phyloP scores from a whole-genome alignment of 1,140 invertebrate genomes.

The Saxidomus purpurata region DNA sequence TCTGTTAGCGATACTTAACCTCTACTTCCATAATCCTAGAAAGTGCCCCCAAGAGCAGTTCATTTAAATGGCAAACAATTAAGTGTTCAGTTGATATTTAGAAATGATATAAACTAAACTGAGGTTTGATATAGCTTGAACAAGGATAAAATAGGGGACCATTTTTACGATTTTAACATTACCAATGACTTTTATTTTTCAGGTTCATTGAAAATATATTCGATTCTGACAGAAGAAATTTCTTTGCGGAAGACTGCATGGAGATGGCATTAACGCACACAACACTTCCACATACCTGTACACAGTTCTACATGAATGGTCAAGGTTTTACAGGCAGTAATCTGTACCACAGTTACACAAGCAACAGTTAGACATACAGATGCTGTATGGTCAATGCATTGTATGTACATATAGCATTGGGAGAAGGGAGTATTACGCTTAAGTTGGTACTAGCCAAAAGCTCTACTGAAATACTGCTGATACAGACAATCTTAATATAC shows the following conservation, averaged over 20 bases:
- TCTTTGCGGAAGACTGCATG: constrained; percentile 85
- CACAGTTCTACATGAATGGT: constrained; percentile 77
- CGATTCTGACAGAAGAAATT: constrained; percentile 82
- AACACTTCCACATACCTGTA: constrained; percentile 79
- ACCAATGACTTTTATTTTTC: not conserved
- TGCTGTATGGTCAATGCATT: not conserved
- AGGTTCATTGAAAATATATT: constrained; percentile 85
- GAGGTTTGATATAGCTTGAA: too few relatives aligned
- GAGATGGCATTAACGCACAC: constrained; percentile 80
- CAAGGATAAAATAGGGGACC: too few relatives aligned
- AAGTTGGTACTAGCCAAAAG: not conserved
- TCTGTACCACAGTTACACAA: not conserved
- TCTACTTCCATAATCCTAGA: too few relatives aligned
- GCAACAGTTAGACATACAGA: not conserved
- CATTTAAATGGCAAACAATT: too few relatives aligned
- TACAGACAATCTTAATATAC: too few relatives aligned
- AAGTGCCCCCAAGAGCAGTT: too few relatives aligned
- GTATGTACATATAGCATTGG: not conserved
- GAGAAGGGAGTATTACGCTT: not conserved
- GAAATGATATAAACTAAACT: too few relatives aligned
- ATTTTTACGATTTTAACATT: too few relatives aligned
- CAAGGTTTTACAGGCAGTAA: constrained; percentile 71
- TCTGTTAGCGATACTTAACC: too few relatives aligned
- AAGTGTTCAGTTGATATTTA: too few relatives aligned
- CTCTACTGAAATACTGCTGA: not conserved